phyloP scores from a whole-genome alignment of 2,797 vertebrate genomes.

The Neosalanx taihuensis region DNA sequence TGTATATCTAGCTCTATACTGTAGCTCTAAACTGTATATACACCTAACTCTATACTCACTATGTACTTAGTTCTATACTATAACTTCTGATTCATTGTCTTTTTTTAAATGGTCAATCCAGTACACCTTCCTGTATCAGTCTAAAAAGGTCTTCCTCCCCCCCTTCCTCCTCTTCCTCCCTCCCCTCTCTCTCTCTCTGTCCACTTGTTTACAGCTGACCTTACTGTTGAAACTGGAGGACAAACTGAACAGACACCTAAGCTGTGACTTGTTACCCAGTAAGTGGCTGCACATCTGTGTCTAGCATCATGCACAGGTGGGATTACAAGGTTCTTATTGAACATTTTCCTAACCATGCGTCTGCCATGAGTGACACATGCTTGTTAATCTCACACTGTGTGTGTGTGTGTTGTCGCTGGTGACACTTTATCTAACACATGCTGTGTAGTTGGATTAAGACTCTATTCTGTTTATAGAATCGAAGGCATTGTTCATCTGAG shows the following conservation, averaged over 20 bases:
- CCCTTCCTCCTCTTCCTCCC: background rate
- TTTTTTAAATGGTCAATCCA: background rate
- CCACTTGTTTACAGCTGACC: constrained; percentile 75
- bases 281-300: constrained; percentile 31
- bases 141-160: background rate
- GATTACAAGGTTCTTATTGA: too few relatives aligned
- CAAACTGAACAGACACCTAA: constrained; percentile 96
- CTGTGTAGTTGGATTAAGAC: background rate
- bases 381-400: background rate
- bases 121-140: too few relatives aligned
- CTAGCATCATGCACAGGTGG: too few relatives aligned
- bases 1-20: too few relatives aligned
- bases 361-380: too few relatives aligned
- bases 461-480: too few relatives aligned
- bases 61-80: background rate
- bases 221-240: constrained; percentile 97
- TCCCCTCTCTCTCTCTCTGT: constrained; percentile 16
- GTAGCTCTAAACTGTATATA: too few relatives aligned
- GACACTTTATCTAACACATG: background rate
- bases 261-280: constrained; percentile 93
- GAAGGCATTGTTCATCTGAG: background rate
- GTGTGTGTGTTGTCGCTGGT: background rate
- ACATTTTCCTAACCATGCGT: too few relatives aligned
- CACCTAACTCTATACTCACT: too few relatives aligned
- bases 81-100: background rate